Base-by-base conservation (phyloP, 2,113 vertebrate genomes). In the Takifugu bimaculatus region DNA sequence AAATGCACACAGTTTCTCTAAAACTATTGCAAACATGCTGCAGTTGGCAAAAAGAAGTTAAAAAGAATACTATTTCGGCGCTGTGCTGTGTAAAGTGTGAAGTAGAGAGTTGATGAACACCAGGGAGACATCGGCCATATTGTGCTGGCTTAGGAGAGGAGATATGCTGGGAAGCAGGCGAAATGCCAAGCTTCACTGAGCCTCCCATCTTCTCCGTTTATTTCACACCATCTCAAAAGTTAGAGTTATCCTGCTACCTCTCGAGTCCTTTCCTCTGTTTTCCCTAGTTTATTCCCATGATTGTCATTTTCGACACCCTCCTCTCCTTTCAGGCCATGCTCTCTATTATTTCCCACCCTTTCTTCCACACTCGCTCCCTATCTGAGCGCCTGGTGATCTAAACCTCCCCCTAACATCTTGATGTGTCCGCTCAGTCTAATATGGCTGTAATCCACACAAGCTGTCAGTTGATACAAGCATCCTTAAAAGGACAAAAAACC, bases 381-480 rank as follows among this genome's bases (percentile, higher is more conserved):
- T 79, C 72, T 69, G 75, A 82, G 71, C 53, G 81, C 76, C 71
- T 82, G 75, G 80, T 84, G 85, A 84, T 88, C 74, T 83, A 86
- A 88, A 88, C 87, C 86, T 39, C 35, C 87, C 82, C 87, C 78
- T 69, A 87, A 89, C 90, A 92, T 91, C 87, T 92, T 91, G 90
- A 85, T 72, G 87, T 89, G 84, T 90, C 85, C 84, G 90, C 85
- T 75, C 82, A 83, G 81, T 89, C 83, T 91, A 91, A 92, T 88
- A 91, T 90, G 86, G 88, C 82, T 67, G 77, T 91, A 91, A 91
- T 91, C 91, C 90, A 88, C 88, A 91, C 90, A 91, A 92, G 89
- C 90, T 92, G 91, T 90, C 89, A 91, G 85, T 90, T 91, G 88
- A 91, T 92, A 91, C 89, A 90, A 88, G 87, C 85, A 75, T 90